Conservation (phyloP, 2,888 invertebrate species). For the Machimus rusticus region DNA sequence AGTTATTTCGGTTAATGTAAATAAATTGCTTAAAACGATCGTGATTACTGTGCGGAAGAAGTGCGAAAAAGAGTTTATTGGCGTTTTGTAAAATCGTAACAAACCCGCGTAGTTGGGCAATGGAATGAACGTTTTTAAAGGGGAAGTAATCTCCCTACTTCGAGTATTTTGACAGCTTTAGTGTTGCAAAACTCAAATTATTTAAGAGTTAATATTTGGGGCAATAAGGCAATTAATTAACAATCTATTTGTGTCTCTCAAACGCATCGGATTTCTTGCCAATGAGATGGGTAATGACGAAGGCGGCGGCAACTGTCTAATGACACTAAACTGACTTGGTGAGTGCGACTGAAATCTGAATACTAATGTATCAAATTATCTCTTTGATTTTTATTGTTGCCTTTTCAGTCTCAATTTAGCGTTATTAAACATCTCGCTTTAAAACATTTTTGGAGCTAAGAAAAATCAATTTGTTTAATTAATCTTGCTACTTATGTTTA, state of each 20-base stretch:
- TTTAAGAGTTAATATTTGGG: background rate
- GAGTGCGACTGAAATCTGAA: background rate
- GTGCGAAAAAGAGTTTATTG: background rate
- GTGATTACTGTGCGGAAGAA: background rate
- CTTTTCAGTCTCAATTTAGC: background rate
- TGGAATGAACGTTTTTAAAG: background rate
- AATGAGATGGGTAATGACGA: background rate
- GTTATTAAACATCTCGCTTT: background rate
- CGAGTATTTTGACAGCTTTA: background rate
- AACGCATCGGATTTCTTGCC: background rate
- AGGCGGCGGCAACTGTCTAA: background rate
- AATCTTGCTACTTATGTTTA: background rate
- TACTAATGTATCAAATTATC: background rate
- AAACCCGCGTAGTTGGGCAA: background rate
- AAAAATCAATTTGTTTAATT: background rate
- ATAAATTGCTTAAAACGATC: background rate
- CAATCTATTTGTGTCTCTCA: background rate
- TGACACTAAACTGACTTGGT: background rate
- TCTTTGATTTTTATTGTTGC: background rate
- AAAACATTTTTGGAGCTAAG: background rate
- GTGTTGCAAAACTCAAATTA: background rate
- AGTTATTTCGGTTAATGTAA: background rate
- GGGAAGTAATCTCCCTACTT: background rate
- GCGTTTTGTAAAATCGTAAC: background rate
- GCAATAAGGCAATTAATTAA: background rate